Base-by-base conservation (phyloP, 2,113 vertebrate species). In the Diphyllodes magnificus region DNA sequence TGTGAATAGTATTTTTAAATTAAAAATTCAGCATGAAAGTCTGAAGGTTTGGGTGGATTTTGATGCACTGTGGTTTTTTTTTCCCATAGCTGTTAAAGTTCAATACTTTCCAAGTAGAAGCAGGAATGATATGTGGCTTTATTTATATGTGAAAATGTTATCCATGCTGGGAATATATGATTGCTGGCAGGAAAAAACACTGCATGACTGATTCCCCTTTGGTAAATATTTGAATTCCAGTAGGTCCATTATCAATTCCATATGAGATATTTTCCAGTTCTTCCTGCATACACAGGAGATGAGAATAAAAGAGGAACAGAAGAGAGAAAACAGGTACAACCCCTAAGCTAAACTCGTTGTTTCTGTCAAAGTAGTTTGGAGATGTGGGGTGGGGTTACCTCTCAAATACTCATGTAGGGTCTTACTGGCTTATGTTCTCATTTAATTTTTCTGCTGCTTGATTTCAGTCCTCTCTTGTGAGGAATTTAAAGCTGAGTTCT, bases 161-260 rank as follows among this genome's bases (percentile, higher is more conserved):
- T 61, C 84, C 47, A 1, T 88, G 70, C 87, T 82, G 84, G 84
- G 57, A 92, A 72, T 82, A 42, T 76, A 20, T 24, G 53, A 69
- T 89, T 57, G 53, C 75, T 76, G 69, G 84, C 85, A 90, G 90
- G 88, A 77, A 88, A 69, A 94, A 89, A 28, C 45, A 35, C 63
- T 87, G 86, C 61, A 47, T 69, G 57, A 80, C 73, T 72, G 54
- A 85, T 77, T 91, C 45, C 59, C 33, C 45, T 76, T 3, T 90
- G 59, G 70, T 91, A 93, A 93, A 85, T 85, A 61, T 49, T 80
- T 87, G 84, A 86, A 84, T 94, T 93, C 91, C 70, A 79, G 42
- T 57, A 82, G 24, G n/a, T 78, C 28, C 7, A 1, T 89, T 93
- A 94, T 95, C 86, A 92, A 11, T 93, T 89, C 94, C 87, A 65